These are phyloP conservation scores for Stenopsyche tienmushanensis DNA, from an alignment of 1,140 invertebrate species.

Conservation along the genomic window DNA sequence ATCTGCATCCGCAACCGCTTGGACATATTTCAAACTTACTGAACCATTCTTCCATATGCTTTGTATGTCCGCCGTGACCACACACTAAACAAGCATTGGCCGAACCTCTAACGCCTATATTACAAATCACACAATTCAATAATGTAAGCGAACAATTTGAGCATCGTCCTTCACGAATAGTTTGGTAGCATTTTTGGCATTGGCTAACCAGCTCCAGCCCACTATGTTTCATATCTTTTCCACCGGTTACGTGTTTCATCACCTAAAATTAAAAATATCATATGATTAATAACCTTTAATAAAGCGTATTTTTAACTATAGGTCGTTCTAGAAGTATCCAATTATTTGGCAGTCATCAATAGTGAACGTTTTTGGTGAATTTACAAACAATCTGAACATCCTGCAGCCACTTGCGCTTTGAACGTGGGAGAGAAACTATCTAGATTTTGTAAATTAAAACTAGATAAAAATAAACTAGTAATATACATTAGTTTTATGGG, in stretches of 20 bases:
- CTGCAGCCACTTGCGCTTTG: too few species aligned
- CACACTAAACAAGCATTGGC: constrained; percentile 82
- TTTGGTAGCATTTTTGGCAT: constrained; percentile 69
- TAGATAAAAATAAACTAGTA: too few species aligned
- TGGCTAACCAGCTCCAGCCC: constrained; percentile 77
- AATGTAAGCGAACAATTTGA: constrained; percentile 68
- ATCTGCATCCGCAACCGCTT: constrained; percentile 87
- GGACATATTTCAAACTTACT: constrained; percentile 57
- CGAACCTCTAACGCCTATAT: constrained; percentile 79
- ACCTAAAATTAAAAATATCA: constrained; percentile 58
- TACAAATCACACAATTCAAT: constrained; percentile 81
- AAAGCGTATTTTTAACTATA: too few species aligned
- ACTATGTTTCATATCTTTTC: constrained; percentile 56
- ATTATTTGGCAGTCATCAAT: too few species aligned
- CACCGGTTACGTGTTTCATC: constrained; percentile 70
- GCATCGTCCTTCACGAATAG: constrained; percentile 62
- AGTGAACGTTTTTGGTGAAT: too few species aligned
- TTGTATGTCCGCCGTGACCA: constrained; percentile 88
- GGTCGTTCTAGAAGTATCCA: too few species aligned
- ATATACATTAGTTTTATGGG: too few species aligned
- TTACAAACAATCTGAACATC: too few species aligned
- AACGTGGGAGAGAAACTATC: too few species aligned
- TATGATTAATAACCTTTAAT: too few species aligned
- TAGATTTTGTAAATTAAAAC: too few species aligned
- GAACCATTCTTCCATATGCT: constrained; percentile 77